phyloP scores from a whole-genome alignment of 2,113 vertebrate species.

The Morone chrysops region DNA sequence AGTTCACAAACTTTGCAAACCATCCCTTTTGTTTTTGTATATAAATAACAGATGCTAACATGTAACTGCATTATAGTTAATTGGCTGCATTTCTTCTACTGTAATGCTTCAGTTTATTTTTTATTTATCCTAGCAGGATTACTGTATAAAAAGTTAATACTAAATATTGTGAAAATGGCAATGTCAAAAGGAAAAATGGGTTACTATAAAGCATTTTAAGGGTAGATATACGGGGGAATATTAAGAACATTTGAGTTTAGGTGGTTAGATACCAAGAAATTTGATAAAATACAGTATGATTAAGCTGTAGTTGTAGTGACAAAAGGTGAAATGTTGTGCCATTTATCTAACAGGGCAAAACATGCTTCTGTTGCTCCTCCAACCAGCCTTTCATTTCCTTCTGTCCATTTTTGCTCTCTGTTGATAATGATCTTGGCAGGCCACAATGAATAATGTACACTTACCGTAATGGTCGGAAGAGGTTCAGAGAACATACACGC shows the following conservation, averaged over 20 bases:
- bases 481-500: conserved; percentile 25
- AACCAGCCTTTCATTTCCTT: conserved; percentile 52
- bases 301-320: background rate
- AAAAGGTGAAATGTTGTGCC: conserved; percentile 31
- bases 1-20: background rate
- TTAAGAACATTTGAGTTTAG: background rate
- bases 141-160: background rate
- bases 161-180: background rate
- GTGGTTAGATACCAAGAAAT: background rate
- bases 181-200: background rate
- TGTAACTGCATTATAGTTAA: background rate
- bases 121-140: too few relatives aligned
- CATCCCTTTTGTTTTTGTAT: background rate
- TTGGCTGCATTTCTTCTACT: background rate
- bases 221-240: background rate
- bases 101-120: too few relatives aligned
- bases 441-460: conserved; percentile 74
- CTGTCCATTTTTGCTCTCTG: conserved; percentile 49
- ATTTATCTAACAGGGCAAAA: conserved; percentile 38
- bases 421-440: conserved; percentile 73
- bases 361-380: conserved; percentile 43
- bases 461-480: conserved; percentile 70
- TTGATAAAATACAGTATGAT: conserved; percentile 1
- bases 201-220: background rate
- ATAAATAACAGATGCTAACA: background rate